A percentile compares a stretch with the other conserved stretches of the same genome.
phyloP scores from a whole-genome alignment of 2,797 vertebrate genomes.

The Sebastes hubbsi region DNA sequence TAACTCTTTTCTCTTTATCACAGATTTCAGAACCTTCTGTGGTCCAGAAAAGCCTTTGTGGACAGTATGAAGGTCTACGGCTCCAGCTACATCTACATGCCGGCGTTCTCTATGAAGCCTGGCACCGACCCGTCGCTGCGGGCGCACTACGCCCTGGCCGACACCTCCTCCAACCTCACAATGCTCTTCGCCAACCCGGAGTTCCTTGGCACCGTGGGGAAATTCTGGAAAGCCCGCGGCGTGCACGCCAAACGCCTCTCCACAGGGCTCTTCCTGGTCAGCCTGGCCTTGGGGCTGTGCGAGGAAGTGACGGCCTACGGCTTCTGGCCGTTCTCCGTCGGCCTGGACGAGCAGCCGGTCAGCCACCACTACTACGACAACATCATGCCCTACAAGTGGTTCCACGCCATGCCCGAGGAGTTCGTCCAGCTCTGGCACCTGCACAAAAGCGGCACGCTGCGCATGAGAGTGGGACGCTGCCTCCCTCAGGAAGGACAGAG shows the following conservation, averaged over 20 bases:
- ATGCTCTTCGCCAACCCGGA: conserved; percentile 96
- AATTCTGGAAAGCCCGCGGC: conserved; percentile 92
- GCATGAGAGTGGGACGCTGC: conserved; percentile 88
- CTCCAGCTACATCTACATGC: conserved; percentile 95
- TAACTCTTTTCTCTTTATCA: neutral
- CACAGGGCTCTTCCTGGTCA: conserved; percentile 95
- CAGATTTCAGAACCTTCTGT: conserved; percentile 95
- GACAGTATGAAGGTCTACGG: conserved; percentile 93
- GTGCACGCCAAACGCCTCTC: conserved; percentile 94
- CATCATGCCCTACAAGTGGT: conserved; percentile 88
- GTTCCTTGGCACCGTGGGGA: conserved; percentile 91
- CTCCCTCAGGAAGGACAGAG: conserved; percentile 48
- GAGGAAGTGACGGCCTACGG: conserved; percentile 95
- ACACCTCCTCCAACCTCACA: conserved; percentile 89
- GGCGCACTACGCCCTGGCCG: conserved; percentile 89
- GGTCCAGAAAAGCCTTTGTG: conserved; percentile 94
- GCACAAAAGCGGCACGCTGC: conserved; percentile 91
- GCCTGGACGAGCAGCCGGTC: conserved; percentile 85
- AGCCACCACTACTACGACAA: conserved; percentile 99
- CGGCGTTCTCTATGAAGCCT: conserved; percentile 94
- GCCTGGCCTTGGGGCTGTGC: conserved; percentile 92
- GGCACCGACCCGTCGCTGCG: conserved; percentile 93
- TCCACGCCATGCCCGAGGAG: conserved; percentile 98
- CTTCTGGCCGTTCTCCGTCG: conserved; percentile 95
- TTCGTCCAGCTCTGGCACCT: conserved; percentile 97